Evolutionary conservation across 2,113 vertebrate species (phyloP).

Genomic region (Lycocorax pyrrhopterus): DNA sequence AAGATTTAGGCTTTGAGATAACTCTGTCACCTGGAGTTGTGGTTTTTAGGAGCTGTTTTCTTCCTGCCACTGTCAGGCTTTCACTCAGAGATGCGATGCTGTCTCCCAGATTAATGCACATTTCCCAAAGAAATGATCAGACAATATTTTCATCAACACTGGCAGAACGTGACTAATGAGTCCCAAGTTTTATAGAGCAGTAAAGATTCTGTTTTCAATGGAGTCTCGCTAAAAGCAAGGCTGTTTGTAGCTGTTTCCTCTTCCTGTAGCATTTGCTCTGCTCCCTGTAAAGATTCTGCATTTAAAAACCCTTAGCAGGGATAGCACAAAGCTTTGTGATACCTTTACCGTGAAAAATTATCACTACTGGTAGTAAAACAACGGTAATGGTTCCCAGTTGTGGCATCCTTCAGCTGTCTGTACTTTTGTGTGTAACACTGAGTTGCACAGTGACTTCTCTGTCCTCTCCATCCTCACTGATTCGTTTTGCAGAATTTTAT

Average conservation of each 20-base stretch:
- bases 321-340: neutral
- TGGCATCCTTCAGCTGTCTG: neutral
- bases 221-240: neutral
- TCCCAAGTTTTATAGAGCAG: neutral
- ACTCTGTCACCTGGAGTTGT: neutral
- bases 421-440: neutral
- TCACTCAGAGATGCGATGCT: neutral
- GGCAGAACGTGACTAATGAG: neutral
- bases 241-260: neutral
- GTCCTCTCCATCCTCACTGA: neutral
- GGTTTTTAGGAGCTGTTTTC: neutral
- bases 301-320: neutral
- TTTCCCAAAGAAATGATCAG: neutral
- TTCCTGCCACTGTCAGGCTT: neutral
- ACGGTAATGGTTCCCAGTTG: neutral
- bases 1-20: conserved; percentile 13
- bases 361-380: neutral
- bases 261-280: neutral
- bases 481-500: neutral
- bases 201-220: neutral
- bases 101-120: neutral
- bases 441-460: neutral
- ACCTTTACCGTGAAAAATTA: neutral
- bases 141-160: neutral
- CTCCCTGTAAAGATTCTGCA: neutral